Evolutionary conservation across 2,888 invertebrate species (phyloP), one percentile per base, ranked within the genome.

Genomic region (Nebria brevicollis): DNA sequence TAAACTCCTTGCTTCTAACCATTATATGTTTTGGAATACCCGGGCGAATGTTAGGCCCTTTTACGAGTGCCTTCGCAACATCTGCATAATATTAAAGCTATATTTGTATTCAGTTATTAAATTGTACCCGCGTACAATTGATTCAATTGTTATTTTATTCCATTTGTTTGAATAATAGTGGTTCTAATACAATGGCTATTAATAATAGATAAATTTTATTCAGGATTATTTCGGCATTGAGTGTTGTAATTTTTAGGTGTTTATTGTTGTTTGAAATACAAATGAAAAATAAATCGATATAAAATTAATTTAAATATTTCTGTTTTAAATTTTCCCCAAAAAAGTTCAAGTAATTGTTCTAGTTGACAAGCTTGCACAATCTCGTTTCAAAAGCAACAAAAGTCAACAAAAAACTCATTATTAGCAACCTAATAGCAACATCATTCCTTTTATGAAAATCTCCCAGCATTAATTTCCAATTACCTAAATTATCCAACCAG

Each of bases 391-490:
- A 8, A 54, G 54, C 54, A 54, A 54, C 54, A 54, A 54, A 54
- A 13, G 13, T 8, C 7, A 54, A 54, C 54, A 54, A 54, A 54
- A 54, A 54, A 3, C 54, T 54, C 54, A 54, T 54, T 54, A 54
- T 54, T 54, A 54, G 54, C 54, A 54, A 54, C 8, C 54, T 54
- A 54, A 54, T 13, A 54, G 54, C 54, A 54, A 8, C 54, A 54
- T 54, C 54, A 54, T 8, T 54, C 54, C 54, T 54, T 54, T 54
- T 54, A 54, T 54, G 13, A 54, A 54, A 54, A 54, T 54, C 54
- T 54, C 64, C 34, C 68, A 66, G 75, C 80, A 70, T 80, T 80
- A 80, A 80, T 80, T 75, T 75, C 80, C 75, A 80, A 80, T 80
- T 80, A 80, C 80, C 75, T 54, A 80, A 80, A 80, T 80, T 80